These are phyloP conservation scores for Sisyra nigra DNA, from an alignment of 2,888 invertebrate genomes.

Conservation along the genomic window DNA sequence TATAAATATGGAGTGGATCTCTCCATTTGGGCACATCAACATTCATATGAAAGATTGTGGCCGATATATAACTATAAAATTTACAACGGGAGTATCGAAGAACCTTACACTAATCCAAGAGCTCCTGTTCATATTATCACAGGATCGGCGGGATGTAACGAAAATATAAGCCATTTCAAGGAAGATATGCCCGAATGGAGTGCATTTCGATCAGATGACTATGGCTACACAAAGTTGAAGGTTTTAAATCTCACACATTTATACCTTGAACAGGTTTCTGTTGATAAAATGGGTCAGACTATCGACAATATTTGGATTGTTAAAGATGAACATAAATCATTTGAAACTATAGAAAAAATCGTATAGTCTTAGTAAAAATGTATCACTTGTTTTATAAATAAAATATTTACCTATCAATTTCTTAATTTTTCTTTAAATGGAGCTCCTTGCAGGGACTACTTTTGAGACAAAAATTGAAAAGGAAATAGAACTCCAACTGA, in stretches of 20 bases:
- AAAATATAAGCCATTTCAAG: conserved; percentile 50
- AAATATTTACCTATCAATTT: no score
- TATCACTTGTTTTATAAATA: no score
- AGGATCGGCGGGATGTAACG: conserved; percentile 78
- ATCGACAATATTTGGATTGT: conserved; percentile 52
- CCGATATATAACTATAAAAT: conserved; percentile 76
- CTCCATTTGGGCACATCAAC: conserved; percentile 94
- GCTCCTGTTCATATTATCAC: conserved; percentile 87
- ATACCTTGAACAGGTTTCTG: conserved; percentile 75
- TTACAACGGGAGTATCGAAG: conserved; percentile 45
- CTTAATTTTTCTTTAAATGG: no score
- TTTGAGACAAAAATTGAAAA: no score
- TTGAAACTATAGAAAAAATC: conserved; percentile 12
- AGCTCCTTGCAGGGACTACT: no score
- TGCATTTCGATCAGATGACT: conserved; percentile 72
- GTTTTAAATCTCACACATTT: conserved; percentile 72
- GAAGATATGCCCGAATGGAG: conserved; percentile 52
- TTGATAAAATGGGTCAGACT: conserved; percentile 47
- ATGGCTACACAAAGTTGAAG: conserved; percentile 79
- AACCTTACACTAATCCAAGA: conserved; percentile 49
- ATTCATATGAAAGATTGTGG: conserved; percentile 92
- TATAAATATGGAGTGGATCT: conserved; percentile 83
- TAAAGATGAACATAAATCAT: conserved; percentile 34
- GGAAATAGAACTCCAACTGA: no score
- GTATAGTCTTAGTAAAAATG: no score